A percentile compares a stretch with the other conserved stretches of the same genome.
phyloP scores from a whole-genome alignment of 2,797 vertebrate species.

The Gymnothorax reevesii region DNA sequence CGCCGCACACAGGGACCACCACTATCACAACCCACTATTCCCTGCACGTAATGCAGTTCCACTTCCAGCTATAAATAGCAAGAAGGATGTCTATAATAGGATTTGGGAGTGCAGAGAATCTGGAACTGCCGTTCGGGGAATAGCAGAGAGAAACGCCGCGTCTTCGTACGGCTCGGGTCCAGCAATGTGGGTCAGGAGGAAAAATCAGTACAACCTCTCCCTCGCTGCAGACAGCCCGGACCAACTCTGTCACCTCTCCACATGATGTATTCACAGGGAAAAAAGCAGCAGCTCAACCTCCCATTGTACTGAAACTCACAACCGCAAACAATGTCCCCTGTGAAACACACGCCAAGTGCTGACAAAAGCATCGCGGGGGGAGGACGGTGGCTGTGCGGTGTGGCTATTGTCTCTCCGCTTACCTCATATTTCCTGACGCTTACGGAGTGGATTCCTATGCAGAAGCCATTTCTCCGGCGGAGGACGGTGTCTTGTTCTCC shows the following conservation, averaged over 20 bases:
- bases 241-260: background rate
- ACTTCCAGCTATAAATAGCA: conserved; percentile 47
- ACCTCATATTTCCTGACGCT: conserved; percentile 21
- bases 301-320: background rate
- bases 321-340: background rate
- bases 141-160: conserved; percentile 50
- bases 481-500: background rate
- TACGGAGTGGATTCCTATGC: conserved; percentile 47
- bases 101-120: conserved; percentile 56
- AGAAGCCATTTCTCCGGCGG: conserved; percentile 40
- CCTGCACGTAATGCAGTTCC: conserved; percentile 35
- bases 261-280: background rate
- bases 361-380: conserved; percentile 3
- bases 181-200: conserved; percentile 29
- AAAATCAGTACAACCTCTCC: background rate
- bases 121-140: conserved; percentile 67
- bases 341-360: conserved; percentile 18
- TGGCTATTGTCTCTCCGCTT: background rate
- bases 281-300: background rate
- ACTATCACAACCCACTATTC: conserved; percentile 29
- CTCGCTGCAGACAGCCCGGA: conserved; percentile 8
- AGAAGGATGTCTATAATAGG: conserved; percentile 50
- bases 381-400: background rate
- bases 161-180: conserved; percentile 20
- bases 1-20: conserved; percentile 29